Evolutionary conservation across 1,140 invertebrate species (phyloP), one percentile per base, ranked within the genome.

Genomic region (Cherax destructor): DNA sequence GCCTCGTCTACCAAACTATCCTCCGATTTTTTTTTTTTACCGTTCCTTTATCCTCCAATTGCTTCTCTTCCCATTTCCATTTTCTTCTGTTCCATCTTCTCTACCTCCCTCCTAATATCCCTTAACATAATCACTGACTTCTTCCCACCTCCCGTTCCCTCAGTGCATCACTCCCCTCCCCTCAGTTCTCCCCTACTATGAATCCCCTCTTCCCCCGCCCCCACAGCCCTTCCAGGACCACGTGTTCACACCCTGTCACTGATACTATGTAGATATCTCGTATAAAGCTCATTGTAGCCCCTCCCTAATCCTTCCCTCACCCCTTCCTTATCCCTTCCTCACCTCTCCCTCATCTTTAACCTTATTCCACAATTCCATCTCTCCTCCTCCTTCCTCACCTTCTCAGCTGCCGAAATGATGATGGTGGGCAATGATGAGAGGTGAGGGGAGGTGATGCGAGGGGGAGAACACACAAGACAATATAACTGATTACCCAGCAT

Each of bases 221-320:
- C 30, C 30, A 41, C 0, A 41, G 30, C 30, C 30, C 30, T 10
- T 10, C 30, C 76, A 13, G 11, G 10, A 13, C 24, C 4, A 77
- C 30, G 76, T 49, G 76, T 77, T 77, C 76, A n/a, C 76, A 41
- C 30, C 76, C 76, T 24, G 30, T 77, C 76, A 18, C 65, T 69
- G 65, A 69, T 69, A 18, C 65, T 11, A 69, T n/a, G 16, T 21
- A 18, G 65, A 69, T 69, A 18, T 5, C 65, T 69, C 65, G 18
- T 65, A 69, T 69, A 69, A 56, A 18, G 2, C 65, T 69, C 11
- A 77, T 49, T 77, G 30, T 41, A 16, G 30, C 24, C 24, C 30
- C 30, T 41, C 30, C 30, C 30, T 41, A 41, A 41, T 41, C 24
- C 30, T 10, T 77, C 76, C 24, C 76, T 24, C 24, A 13, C 18